Evolutionary conservation across 2,113 vertebrate genomes (phyloP).

Genomic region (Scomber japonicus): DNA sequence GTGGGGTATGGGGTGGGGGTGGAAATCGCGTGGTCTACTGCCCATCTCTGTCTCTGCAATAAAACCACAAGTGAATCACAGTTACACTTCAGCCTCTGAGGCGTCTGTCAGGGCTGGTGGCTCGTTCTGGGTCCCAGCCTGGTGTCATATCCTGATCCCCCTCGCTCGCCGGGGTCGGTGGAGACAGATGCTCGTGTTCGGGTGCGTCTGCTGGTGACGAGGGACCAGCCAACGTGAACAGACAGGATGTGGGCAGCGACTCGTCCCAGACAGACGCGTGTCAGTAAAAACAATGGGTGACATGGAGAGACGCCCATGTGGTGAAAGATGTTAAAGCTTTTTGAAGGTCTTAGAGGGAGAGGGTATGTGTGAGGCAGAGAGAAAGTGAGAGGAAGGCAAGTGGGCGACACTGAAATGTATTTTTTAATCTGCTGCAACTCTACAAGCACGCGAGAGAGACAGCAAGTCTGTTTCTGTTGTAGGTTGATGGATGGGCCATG

Average conservation of each 20-base stretch:
- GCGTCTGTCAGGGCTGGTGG: slow-evolving; percentile 9
- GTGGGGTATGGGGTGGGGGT: too few species aligned
- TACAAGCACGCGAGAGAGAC: background rate
- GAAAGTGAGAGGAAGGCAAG: slow-evolving; percentile 12
- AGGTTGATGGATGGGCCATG: background rate
- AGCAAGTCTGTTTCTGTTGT: background rate
- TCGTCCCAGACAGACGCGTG: slow-evolving; percentile 73
- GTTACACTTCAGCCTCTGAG: background rate
- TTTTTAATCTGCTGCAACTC: slow-evolving; percentile 17
- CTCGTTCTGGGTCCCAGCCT: slow-evolving; percentile 25
- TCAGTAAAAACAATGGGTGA: slow-evolving; percentile 73
- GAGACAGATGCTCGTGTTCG: slow-evolving; percentile 67
- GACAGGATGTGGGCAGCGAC: slow-evolving; percentile 78
- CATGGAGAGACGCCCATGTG: slow-evolving; percentile 64
- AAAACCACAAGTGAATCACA: slow-evolving; percentile 38
- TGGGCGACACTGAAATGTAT: slow-evolving; percentile 29
- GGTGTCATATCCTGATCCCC: slow-evolving; percentile 66
- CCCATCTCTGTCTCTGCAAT: slow-evolving; percentile 1
- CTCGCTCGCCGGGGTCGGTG: slow-evolving; percentile 52
- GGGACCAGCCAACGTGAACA: slow-evolving; percentile 59
- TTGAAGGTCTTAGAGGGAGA: slow-evolving; percentile 74
- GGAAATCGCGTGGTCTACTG: slow-evolving; percentile 2
- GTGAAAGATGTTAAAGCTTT: slow-evolving; percentile 74
- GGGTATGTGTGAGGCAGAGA: slow-evolving; percentile 18
- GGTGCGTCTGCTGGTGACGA: slow-evolving; percentile 61